phyloP scores from a whole-genome alignment of 1,140 invertebrate species.

The Penaeus indicus region DNA sequence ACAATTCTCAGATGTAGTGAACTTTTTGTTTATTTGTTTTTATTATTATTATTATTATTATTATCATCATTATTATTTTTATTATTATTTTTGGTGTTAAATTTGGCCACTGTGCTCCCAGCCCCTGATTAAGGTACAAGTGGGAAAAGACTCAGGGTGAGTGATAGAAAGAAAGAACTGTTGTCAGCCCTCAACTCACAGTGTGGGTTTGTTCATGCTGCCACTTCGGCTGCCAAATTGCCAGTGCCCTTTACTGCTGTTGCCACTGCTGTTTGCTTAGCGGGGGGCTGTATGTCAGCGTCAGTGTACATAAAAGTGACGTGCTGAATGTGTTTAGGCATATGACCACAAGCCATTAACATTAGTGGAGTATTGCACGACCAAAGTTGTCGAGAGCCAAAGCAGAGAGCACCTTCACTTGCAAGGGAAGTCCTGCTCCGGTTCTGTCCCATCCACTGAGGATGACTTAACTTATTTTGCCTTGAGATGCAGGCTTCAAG shows the following conservation, averaged over 20 bases:
- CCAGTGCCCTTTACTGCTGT: slow-evolving; percentile 43
- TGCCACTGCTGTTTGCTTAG: slow-evolving; percentile 43
- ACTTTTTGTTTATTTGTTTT: too few relatives aligned
- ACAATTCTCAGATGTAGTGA: too few relatives aligned
- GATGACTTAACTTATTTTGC: too few relatives aligned
- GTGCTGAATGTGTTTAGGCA: slow-evolving; percentile 21
- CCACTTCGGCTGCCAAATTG: slow-evolving; percentile 34
- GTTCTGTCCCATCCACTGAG: too few relatives aligned
- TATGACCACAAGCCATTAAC: neutral
- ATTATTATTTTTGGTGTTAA: slow-evolving; percentile 17
- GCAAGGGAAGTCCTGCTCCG: too few relatives aligned
- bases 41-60: neutral
- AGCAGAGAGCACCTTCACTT: too few relatives aligned
- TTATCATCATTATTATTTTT: slow-evolving; percentile 1
- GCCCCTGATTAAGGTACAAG: slow-evolving; percentile 23
- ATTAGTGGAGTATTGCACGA: slow-evolving; percentile 12
- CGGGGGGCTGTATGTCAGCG: slow-evolving; percentile 19
- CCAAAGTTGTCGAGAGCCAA: slow-evolving; percentile 4
- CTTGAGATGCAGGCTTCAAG: too few relatives aligned
- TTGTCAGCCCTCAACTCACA: slow-evolving; percentile 17
- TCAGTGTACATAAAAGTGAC: slow-evolving; percentile 35
- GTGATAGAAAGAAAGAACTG: slow-evolving; percentile 44
- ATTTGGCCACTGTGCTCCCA: slow-evolving; percentile 29
- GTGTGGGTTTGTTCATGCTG: slow-evolving; percentile 19
- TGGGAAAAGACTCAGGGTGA: slow-evolving; percentile 43